These are phyloP conservation scores for Pogonophryne albipinna DNA, from an alignment of 2,797 vertebrate genomes.

Conservation along the genomic window DNA sequence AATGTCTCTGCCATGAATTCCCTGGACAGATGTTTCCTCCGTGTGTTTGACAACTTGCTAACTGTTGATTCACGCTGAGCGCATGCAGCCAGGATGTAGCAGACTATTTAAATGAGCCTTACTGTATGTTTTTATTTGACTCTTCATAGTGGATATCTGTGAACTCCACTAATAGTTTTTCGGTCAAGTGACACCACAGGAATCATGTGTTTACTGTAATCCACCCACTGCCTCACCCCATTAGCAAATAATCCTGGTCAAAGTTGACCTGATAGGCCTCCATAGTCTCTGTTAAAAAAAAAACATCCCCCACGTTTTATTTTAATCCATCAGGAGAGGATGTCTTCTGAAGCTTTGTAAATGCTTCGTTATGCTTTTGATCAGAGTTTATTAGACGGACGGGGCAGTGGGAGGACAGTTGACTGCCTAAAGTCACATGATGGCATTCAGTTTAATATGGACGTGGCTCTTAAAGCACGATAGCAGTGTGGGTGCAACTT, in stretches of 20 bases:
- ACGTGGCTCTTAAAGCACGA: not conserved
- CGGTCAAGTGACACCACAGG: slow-evolving; percentile 41
- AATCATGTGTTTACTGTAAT: slow-evolving; percentile 54
- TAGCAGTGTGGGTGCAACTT: not conserved
- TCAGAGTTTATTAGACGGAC: slow-evolving; percentile 6
- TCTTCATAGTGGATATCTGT: slow-evolving; percentile 8
- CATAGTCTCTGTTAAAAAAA: slow-evolving; percentile 20
- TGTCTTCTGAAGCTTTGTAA: slow-evolving; percentile 16
- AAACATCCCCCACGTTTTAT: slow-evolving; percentile 2
- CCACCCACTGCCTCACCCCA: slow-evolving; percentile 42
- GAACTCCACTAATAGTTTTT: slow-evolving; percentile 46
- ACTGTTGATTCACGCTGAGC: not conserved
- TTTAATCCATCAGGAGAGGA: slow-evolving; percentile 18
- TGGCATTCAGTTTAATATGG: not conserved
- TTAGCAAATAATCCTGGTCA: slow-evolving; percentile 66
- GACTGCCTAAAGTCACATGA: not conserved
- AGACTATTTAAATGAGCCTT: slow-evolving; percentile 23
- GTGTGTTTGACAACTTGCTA: slow-evolving; percentile 27
- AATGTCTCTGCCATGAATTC: not conserved
- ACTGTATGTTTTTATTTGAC: slow-evolving; percentile 24
- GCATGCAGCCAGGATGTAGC: slow-evolving; percentile 23
- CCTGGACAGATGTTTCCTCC: slow-evolving; percentile 29
- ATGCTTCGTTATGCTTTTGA: slow-evolving; percentile 16
- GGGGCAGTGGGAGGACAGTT: not conserved
- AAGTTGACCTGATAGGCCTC: slow-evolving; percentile 47